Conservation (phyloP, 2,797 vertebrate genomes). For the Macrochelys suwanniensis region DNA sequence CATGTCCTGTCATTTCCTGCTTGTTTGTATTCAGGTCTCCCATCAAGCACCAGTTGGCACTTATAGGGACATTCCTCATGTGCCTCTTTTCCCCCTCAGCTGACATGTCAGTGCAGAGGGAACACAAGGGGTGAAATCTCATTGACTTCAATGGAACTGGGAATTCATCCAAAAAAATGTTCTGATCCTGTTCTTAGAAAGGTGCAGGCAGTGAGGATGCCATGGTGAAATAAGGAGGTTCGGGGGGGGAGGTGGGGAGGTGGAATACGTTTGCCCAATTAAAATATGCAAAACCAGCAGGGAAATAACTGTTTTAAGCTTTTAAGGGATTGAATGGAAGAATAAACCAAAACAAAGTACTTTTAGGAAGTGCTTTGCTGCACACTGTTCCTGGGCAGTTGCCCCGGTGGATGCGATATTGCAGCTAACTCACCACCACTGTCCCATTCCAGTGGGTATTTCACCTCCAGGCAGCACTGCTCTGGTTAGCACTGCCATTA, state of each 20-base stretch:
- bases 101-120: not conserved
- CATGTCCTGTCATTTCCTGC: not conserved
- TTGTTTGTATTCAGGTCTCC: not conserved
- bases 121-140: not conserved
- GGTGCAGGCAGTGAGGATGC: not conserved
- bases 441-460: not conserved
- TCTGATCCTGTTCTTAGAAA: not conserved
- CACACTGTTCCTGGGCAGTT: rapidly evolving
- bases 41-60: not conserved
- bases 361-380: not conserved
- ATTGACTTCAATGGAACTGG: not conserved
- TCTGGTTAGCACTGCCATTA: not conserved
- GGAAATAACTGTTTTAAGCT: not conserved
- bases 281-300: not conserved
- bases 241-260: not conserved
- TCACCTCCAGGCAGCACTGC: not conserved
- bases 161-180: not conserved
- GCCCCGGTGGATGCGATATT: not conserved
- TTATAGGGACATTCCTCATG: not conserved
- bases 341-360: not conserved
- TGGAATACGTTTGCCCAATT: rapidly evolving
- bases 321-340: not conserved
- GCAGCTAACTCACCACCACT: not conserved
- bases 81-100: not conserved
- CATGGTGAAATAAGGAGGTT: rapidly evolving